These are phyloP conservation scores for Nymphalis urticae DNA, from an alignment of 2,888 invertebrate genomes.

Conservation along the genomic window DNA sequence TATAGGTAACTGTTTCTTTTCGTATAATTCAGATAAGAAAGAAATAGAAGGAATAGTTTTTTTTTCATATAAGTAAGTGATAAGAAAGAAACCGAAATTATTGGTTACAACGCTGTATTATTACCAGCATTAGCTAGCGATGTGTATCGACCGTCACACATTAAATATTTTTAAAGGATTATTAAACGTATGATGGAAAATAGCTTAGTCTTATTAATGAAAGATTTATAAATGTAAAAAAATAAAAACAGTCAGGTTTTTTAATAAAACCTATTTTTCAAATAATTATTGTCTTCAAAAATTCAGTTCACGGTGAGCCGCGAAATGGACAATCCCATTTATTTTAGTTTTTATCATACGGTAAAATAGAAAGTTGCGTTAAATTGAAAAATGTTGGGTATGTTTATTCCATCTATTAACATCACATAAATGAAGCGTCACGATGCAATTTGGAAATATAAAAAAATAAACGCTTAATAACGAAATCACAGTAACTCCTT, in stretches of 20 bases:
- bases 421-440: neutral
- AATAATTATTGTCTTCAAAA: too few relatives aligned
- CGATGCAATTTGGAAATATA: neutral
- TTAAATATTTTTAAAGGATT: too few relatives aligned
- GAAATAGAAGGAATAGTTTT: too few relatives aligned
- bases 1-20: too few relatives aligned
- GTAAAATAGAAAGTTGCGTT: neutral
- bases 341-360: neutral
- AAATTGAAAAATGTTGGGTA: neutral
- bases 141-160: too few relatives aligned
- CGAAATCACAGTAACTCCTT: too few relatives aligned
- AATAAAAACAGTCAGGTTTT: neutral
- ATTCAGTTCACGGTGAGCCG: too few relatives aligned
- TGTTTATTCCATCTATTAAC: neutral
- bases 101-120: slow-evolving; percentile 47
- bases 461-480: too few relatives aligned
- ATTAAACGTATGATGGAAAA: neutral
- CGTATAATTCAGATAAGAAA: too few relatives aligned
- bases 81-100: neutral
- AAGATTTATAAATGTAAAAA: too few relatives aligned
- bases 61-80: too few relatives aligned
- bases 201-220: too few relatives aligned
- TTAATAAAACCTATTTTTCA: neutral
- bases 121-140: slow-evolving; percentile 56
- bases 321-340: neutral